Evolutionary conservation across 2,113 vertebrate genomes (phyloP).

Genomic region (Catharus bicknelli): DNA sequence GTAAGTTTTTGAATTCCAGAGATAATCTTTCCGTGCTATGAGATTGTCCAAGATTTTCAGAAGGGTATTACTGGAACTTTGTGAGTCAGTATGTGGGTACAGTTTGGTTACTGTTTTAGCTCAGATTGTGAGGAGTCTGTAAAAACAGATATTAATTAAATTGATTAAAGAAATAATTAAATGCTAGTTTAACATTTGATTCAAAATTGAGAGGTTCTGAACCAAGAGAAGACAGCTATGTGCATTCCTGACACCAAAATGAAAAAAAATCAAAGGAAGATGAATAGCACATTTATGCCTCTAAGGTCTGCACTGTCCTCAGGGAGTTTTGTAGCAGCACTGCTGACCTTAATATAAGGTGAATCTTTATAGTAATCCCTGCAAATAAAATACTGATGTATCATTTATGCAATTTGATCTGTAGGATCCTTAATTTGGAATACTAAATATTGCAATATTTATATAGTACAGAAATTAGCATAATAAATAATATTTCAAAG

Average conservation of each 20-base stretch:
- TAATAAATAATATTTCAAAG: neutral
- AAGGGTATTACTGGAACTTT: neutral
- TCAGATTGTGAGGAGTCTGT: neutral
- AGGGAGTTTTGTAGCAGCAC: neutral
- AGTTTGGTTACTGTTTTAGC: neutral
- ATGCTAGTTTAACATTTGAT: neutral
- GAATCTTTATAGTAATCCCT: neutral
- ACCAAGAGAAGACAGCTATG: neutral
- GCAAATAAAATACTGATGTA: neutral
- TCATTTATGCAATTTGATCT: neutral
- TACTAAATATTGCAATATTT: neutral
- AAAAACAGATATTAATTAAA: neutral
- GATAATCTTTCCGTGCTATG: slow-evolving; percentile 17
- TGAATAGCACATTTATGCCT: neutral
- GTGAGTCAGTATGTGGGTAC: neutral
- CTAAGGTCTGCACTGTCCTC: neutral
- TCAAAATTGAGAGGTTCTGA: neutral
- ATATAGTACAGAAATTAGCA: neutral
- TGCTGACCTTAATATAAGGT: neutral
- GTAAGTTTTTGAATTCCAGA: slow-evolving; percentile 52
- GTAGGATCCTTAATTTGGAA: neutral
- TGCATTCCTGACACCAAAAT: neutral
- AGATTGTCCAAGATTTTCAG: neutral
- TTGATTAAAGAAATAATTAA: neutral
- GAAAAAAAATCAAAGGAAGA: neutral